phyloP scores from a whole-genome alignment of 2,797 vertebrate genomes.

The Notamacropus eugenii region DNA sequence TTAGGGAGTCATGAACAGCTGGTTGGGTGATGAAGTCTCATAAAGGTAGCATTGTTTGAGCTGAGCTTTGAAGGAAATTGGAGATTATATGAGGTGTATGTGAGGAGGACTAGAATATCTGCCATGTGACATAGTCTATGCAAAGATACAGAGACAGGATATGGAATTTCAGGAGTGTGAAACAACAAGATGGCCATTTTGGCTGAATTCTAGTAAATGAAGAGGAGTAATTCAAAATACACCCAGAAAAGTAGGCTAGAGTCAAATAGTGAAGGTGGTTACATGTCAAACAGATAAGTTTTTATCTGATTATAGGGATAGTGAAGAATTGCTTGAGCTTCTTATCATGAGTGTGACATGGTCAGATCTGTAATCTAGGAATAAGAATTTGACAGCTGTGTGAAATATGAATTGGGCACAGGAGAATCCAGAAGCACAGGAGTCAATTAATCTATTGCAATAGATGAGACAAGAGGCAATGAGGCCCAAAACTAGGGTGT shows the following conservation, averaged over 20 bases:
- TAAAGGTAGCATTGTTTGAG: neutral
- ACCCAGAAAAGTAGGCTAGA: too few species aligned
- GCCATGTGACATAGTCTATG: neutral
- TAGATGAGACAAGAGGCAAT: conserved; percentile 13
- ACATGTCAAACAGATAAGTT: too few species aligned
- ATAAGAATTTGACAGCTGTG: too few species aligned
- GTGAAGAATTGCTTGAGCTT: too few species aligned
- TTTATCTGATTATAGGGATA: too few species aligned
- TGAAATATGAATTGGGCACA: too few species aligned
- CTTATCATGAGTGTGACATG: too few species aligned
- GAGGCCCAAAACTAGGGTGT: neutral
- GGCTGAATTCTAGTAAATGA: too few species aligned
- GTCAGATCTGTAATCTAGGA: too few species aligned
- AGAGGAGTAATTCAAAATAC: too few species aligned
- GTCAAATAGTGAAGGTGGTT: too few species aligned
- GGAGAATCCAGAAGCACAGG: too few species aligned
- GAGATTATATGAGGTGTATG: neutral
- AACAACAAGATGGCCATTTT: neutral
- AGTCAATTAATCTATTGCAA: neutral
- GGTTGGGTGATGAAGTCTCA: neutral
- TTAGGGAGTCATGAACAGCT: neutral
- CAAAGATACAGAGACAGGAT: neutral
- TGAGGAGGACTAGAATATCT: neutral
- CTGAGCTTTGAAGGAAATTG: neutral
- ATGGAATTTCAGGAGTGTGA: neutral